Evolutionary conservation across 2,888 invertebrate genomes (phyloP), one percentile per base, ranked within the genome.

Genomic region (Hypercompe scribonia): DNA sequence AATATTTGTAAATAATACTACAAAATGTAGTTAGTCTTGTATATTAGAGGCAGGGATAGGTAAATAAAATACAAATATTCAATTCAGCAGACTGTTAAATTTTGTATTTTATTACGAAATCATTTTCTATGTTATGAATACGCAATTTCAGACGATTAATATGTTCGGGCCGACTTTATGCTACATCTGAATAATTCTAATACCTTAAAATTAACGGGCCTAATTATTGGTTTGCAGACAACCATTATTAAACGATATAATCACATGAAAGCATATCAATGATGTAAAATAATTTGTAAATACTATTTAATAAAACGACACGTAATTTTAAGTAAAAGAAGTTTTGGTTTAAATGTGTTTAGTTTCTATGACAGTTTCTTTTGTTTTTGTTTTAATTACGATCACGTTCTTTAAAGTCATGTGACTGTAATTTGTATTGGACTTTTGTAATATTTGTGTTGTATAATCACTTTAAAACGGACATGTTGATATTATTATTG

Each of bases 241-340:
- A 79, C 71, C 78, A 80, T 77, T 77, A 72, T 72, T 82, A 84
- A 72, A 73, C 74, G 78, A 65, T 80, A 86, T 88, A 89, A 90
- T 88, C 85, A 88, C 90, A 90, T 85, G 85, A 88, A 93, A 90
- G 93, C 94, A 94, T 94, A 94, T 94, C 94, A 93, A 84, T 84
- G 80, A 83, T 87, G 84, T 86, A 84, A 81, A 81, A 82, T 76
- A 73, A 61, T 73, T 64, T 81, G 78, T 90, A 90, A 84, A 84
- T 84, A 85, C 63, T 78, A 67, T 36, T 77, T 76, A 18, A 33
- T 50, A 63, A 66, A 67, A 70, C 7, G 4, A 18, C 34, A 58
- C 81, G 73, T 72, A 81, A 74, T 78, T 79, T 76, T 76, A 75
- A 68, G 68, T 33, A 58, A 65, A 73, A 24, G 31, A 77, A 76